Evolutionary conservation across 2,113 vertebrate genomes (phyloP).

Genomic region (Trachemys scripta): DNA sequence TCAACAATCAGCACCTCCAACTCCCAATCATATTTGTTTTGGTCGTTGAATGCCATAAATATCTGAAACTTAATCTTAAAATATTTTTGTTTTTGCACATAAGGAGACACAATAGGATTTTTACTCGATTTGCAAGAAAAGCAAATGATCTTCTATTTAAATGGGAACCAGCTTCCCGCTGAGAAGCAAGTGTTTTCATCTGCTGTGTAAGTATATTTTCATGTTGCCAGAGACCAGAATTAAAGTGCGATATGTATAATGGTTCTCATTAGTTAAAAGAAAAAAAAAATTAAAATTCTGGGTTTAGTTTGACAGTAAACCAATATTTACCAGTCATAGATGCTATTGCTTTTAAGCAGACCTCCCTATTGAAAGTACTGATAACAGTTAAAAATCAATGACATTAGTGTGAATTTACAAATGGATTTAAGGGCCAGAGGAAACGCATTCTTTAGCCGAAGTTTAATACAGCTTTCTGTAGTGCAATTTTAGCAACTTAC

Average conservation of each 20-base stretch:
- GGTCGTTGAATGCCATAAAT: neutral
- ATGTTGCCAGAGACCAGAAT: neutral
- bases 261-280: neutral
- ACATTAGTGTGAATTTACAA: neutral
- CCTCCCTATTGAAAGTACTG: neutral
- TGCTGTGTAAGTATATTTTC: constrained; percentile 88
- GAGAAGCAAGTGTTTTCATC: constrained; percentile 99
- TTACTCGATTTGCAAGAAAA: constrained; percentile 98
- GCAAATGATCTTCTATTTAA: constrained; percentile 98
- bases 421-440: neutral
- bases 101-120: constrained; percentile 97
- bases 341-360: neutral
- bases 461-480: neutral
- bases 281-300: neutral
- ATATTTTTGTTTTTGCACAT: constrained; percentile 60
- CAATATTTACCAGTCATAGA: constrained; percentile 20
- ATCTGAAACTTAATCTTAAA: constrained; percentile 20
- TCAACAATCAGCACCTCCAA: neutral
- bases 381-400: neutral
- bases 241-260: neutral
- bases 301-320: constrained; percentile 3
- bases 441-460: too few species aligned
- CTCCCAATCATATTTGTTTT: neutral
- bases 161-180: constrained; percentile 95
- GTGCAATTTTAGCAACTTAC: neutral